phyloP scores from a whole-genome alignment of 2,888 invertebrate species.

The Plemyria rubiginata region DNA sequence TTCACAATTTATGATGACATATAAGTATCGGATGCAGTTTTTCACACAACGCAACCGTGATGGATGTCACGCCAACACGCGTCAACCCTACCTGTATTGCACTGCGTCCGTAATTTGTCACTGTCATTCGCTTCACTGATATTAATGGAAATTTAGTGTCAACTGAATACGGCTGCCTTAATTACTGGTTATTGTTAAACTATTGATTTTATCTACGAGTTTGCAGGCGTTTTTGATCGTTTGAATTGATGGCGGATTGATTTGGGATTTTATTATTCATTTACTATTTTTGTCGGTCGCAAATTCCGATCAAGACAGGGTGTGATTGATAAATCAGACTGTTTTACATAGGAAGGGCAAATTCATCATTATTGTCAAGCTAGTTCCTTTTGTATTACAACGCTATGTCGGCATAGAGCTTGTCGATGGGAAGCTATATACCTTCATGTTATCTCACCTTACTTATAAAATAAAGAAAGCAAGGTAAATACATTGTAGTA shows the following conservation, averaged over 20 bases:
- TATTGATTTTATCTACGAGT: constrained; percentile 50
- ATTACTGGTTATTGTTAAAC: constrained; percentile 65
- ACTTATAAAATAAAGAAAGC: too few species aligned
- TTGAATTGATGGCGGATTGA: constrained; percentile 30
- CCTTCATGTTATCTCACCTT: too few species aligned
- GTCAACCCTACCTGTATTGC: constrained; percentile 39
- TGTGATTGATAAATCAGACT: too few species aligned
- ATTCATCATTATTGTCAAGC: too few species aligned
- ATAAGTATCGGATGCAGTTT: constrained; percentile 18
- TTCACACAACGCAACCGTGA: constrained; percentile 27
- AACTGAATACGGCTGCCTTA: constrained; percentile 63
- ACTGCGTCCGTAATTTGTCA: constrained; percentile 64
- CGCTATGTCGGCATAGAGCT: too few species aligned
- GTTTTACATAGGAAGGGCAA: too few species aligned
- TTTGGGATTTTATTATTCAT: constrained; percentile 6
- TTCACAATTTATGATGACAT: constrained; percentile 17
- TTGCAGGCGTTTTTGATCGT: constrained; percentile 25
- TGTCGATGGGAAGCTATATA: too few species aligned
- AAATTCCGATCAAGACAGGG: too few species aligned
- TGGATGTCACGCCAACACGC: constrained; percentile 12
- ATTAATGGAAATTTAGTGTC: constrained; percentile 76
- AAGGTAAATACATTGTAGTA: too few species aligned
- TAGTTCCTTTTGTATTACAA: too few species aligned
- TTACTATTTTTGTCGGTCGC: background rate
- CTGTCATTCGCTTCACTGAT: constrained; percentile 59